Evolutionary conservation across 1,140 invertebrate genomes (phyloP), one percentile per base, ranked within the genome.

Genomic region (Delia radicum): DNA sequence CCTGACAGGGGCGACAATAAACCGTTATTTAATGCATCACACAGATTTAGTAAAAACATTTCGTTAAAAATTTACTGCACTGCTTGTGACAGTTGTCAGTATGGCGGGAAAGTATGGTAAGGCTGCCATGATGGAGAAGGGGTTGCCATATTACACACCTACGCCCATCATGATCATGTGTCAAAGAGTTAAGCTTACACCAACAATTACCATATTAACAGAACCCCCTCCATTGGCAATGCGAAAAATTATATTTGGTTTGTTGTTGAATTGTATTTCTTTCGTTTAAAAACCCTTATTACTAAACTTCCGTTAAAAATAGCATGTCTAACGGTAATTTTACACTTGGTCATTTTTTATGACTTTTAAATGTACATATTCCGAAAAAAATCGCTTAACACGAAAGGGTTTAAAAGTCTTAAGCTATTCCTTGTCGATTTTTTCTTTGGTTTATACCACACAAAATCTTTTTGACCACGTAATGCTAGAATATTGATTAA

Each of bases 131-230:
- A 62, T 24, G n/a, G 65, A 67, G 29, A 33, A 33, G 24, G 24
- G 24, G 29, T 69, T 31, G n/a, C 65, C n/a, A 69, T 33, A 69
- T 69, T 33, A 33, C 31, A 69, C 65, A 69, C 65, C 29, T 33
- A 69, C 65, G 65, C 65, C 65, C 24, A 33, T 12, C n/a, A n/a
- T 37, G 65, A 69, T 69, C 65, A 33, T 69, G 65, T 69, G 65
- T 69, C 65, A 69, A 69, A 69, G 65, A 33, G 65, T 69, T 69
- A 69, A 69, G 65, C 65, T 69, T 69, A 69, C 65, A 69, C 65
- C 65, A 69, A 69, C 65, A 69, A 69, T 69, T 69, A 69, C 65
- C 65, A 69, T 24, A 69, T 69, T 69, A 69, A 33, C 48, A 55
- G 12, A 21, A 48, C 2, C 18, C 1, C n/a, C 46, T 18, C 46